These are phyloP conservation scores for rabbit (Oryctolagus cuniculus) DNA, from an alignment of 2,113 vertebrate species.

Conservation along the genomic window mOryCun1.1 NC_091439.1:9606501-9607000, in stretches of 20 bases:
- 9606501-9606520: not conserved
- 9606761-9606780: not conserved
- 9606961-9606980: too few relatives aligned
- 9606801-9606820: not conserved
- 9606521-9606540: not conserved
- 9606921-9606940: too few relatives aligned
- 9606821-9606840: not conserved
- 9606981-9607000: too few relatives aligned
- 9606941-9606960: too few relatives aligned
- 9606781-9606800: not conserved
- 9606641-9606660: not conserved
- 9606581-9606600: not conserved
- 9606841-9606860: not conserved
- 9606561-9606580: not conserved
- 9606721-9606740: not conserved
- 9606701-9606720: not conserved
- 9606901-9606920: too few relatives aligned
- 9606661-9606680: not conserved
- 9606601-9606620: not conserved
- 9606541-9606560: not conserved
- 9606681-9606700: not conserved
- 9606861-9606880: not conserved
- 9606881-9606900: not conserved
- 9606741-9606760: conserved; percentile 30
- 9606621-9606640: not conserved